Conservation (phyloP, 2,113 vertebrate species). For the Desmodus rotundus region DNA sequence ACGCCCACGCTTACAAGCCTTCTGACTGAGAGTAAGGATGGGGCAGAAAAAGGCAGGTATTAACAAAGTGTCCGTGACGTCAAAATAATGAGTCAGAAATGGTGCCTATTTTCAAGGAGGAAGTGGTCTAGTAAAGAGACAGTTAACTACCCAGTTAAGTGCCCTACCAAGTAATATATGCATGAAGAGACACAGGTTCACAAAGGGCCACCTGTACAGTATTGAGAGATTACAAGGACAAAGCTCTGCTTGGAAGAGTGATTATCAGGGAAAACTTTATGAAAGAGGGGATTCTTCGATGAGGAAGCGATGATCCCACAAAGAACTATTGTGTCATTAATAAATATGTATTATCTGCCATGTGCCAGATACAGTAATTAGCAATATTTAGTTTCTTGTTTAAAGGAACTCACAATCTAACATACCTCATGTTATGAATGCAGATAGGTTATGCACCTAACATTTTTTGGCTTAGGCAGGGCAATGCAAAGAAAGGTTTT, state of each 20-base stretch:
- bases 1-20: background rate
- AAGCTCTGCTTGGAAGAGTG: background rate
- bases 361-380: background rate
- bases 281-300: background rate
- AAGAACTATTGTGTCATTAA: background rate
- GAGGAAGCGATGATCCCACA: background rate
- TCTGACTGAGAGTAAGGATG: background rate
- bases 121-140: background rate
- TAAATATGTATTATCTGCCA: background rate
- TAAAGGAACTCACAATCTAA: background rate
- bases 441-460: background rate
- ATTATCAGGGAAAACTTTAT: background rate
- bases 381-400: background rate
- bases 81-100: background rate
- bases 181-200: background rate
- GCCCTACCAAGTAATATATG: background rate
- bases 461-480: background rate
- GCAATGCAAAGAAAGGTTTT: background rate
- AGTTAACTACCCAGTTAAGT: background rate
- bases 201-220: background rate
- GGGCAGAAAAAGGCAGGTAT: background rate
- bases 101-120: background rate
- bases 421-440: background rate
- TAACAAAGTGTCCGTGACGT: background rate
- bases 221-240: background rate